Percentiles rank a stretch among this genome's conserved stretches.
Evolutionary conservation across 2,888 invertebrate species (phyloP).

Genomic region (Rhamnusium bicolor): DNA sequence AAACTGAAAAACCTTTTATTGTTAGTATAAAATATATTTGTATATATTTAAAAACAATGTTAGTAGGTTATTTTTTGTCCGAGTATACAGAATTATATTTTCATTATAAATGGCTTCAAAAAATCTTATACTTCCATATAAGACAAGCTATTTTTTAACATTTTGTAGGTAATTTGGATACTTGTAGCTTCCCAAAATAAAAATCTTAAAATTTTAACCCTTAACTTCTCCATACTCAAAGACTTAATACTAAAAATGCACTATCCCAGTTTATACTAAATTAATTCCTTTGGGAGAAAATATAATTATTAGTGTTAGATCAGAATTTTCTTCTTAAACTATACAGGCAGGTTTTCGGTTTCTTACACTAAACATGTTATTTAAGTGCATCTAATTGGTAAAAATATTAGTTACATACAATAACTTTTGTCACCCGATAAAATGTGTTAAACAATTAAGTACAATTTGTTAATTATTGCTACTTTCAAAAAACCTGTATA

Average conservation of each 20-base stretch:
- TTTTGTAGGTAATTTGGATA: background rate
- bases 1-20: background rate
- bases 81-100: background rate
- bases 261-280: background rate
- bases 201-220: background rate
- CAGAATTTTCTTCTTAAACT: background rate
- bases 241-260: background rate
- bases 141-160: background rate
- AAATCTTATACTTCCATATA: background rate
- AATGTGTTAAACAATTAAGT: slow-evolving; percentile 15
- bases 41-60: background rate
- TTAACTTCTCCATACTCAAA: background rate
- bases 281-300: background rate
- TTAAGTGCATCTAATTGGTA: background rate
- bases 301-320: background rate
- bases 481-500: slow-evolving; percentile 7
- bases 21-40: slow-evolving; percentile 8
- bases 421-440: slow-evolving; percentile 1
- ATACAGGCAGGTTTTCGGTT: background rate
- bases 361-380: slow-evolving; percentile 20
- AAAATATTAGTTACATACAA: slow-evolving; percentile 2
- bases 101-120: background rate
- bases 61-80: background rate
- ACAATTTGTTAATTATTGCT: slow-evolving; percentile 18
- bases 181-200: no score